Percentiles rank a stretch among this genome's conserved stretches.
Conservation (phyloP, 64 coral and sea anemone species). For the Stichodactyla mertensii region DNA sequence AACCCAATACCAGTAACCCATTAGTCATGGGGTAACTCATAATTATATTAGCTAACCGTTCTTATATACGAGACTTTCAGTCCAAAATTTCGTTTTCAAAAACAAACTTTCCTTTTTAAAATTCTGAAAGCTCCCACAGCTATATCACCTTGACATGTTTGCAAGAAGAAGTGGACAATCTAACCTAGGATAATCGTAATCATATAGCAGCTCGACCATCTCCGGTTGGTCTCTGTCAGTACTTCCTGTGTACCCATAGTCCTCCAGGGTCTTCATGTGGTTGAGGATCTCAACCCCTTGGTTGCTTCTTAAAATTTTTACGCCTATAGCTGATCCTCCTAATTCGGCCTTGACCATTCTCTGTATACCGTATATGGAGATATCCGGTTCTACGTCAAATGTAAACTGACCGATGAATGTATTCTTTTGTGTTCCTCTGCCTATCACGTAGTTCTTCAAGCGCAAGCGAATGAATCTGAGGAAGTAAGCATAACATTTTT, state of each 20-base stretch:
- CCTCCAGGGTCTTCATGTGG: conserved; percentile 23
- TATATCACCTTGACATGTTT: conserved; percentile 2
- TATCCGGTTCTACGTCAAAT: conserved; percentile 29
- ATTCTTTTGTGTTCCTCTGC: conserved; percentile 4
- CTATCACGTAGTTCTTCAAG: not conserved
- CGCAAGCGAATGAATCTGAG: conserved; percentile 16
- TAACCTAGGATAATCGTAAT: conserved; percentile 66
- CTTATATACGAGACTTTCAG: no score
- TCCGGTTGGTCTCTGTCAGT: conserved; percentile 20
- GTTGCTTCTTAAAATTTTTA: conserved; percentile 29
- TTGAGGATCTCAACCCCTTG: conserved; percentile 40
- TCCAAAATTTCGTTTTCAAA: no score
- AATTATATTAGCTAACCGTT: no score
- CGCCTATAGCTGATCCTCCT: conserved; percentile 26
- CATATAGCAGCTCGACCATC: conserved; percentile 51
- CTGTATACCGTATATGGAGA: conserved; percentile 54
- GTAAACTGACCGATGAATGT: conserved; percentile 21
- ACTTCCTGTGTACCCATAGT: conserved; percentile 60
- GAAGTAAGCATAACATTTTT: not conserved
- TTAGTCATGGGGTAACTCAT: no score
- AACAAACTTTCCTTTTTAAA: not conserved
- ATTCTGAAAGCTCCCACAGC: no score
- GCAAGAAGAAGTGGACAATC: conserved; percentile 69
- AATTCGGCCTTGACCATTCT: conserved; percentile 35
- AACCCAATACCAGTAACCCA: no score